phyloP scores from a whole-genome alignment of 1,140 invertebrate genomes.

The Sminthurinus signatus region DNA sequence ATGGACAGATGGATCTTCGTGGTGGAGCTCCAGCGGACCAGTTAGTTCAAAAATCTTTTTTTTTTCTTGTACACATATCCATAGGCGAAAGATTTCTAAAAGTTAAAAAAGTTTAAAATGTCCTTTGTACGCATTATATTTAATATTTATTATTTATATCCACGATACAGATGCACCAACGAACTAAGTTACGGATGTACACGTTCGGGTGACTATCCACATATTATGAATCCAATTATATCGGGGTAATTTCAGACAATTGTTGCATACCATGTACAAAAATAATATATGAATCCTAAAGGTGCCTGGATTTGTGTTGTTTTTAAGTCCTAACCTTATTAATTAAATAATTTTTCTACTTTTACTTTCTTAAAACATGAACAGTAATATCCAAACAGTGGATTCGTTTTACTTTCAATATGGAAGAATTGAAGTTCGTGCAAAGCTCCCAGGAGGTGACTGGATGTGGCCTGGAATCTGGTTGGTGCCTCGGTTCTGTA shows the following conservation, averaged over 20 bases:
- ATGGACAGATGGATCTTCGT: constrained; percentile 37
- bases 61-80: no score
- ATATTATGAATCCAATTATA: neutral
- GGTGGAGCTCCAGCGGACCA: neutral
- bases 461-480: constrained; percentile 25
- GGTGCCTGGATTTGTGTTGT: no score
- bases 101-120: no score
- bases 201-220: neutral
- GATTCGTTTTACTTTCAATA: constrained; percentile 33
- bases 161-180: neutral
- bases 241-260: no score
- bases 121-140: no score
- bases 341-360: no score
- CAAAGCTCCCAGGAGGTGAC: constrained; percentile 24
- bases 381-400: neutral
- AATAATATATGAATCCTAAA: no score
- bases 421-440: constrained; percentile 21
- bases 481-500: neutral
- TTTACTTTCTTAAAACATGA: no score
- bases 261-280: no score
- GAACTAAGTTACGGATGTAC: neutral
- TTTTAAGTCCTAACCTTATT: no score
- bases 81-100: no score
- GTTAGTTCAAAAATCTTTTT: no score
- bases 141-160: neutral